Evolutionary conservation across 2,797 vertebrate species (phyloP).

Genomic region (Myotis daubentonii): DNA sequence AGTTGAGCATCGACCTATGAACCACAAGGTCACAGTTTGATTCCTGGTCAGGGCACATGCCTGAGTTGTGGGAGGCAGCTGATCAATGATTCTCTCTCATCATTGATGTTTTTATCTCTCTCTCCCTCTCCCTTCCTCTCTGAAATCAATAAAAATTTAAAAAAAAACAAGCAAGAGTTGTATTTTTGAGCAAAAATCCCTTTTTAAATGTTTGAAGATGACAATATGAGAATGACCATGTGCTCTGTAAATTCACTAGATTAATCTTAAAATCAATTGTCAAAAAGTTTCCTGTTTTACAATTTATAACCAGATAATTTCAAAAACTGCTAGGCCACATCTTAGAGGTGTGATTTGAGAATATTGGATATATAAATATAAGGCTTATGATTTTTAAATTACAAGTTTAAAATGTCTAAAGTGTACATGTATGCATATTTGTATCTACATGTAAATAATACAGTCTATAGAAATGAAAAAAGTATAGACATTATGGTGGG

Average conservation of each 20-base stretch:
- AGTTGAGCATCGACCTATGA: too few species aligned
- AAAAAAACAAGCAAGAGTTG: neutral
- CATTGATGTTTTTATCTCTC: too few species aligned
- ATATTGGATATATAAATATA: conserved; percentile 1
- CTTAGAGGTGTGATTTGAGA: neutral
- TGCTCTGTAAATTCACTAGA: neutral
- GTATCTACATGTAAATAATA: neutral
- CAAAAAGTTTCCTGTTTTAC: conserved; percentile 1
- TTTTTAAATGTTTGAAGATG: conserved; percentile 13
- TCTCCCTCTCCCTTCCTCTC: too few species aligned
- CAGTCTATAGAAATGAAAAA: neutral
- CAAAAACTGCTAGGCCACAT: neutral
- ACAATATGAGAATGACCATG: neutral
- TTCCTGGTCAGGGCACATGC: too few species aligned
- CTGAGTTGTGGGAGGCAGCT: too few species aligned
- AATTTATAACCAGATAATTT: neutral
- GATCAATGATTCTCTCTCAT: too few species aligned
- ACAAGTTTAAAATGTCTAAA: neutral
- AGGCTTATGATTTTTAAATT: conserved; percentile 16
- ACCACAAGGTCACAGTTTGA: too few species aligned
- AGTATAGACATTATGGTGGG: neutral
- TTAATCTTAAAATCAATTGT: neutral
- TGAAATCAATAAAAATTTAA: too few species aligned
- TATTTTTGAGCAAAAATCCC: neutral
- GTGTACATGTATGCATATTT: neutral